Evolutionary conservation across 2,888 invertebrate species (phyloP), one percentile per base, ranked within the genome.

Genomic region (Trichopria drosophilae): DNA sequence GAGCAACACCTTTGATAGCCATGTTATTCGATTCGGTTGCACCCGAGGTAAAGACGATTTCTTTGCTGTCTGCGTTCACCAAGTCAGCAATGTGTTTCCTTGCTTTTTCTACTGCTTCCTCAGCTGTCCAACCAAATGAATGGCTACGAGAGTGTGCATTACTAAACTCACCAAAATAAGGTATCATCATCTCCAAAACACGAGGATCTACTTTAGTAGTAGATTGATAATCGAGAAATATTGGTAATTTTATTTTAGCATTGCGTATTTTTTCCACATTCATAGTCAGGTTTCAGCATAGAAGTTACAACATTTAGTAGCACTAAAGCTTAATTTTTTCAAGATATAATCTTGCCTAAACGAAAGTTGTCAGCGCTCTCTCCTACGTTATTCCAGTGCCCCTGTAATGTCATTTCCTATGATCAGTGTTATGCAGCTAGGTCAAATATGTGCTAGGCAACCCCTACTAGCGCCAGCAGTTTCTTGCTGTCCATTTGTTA

Each of bases 221-320:
- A 23, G 51, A 35, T 48, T 48, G 48, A 28, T 41, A 41, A 48
- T 48, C 48, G 12, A 48, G 24, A 41, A 26, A 48, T 41, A 46
- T 46, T 37, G 46, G 46, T 31, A 46, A 39, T 46, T 39, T 45
- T 45, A 45, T 45, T 45, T 45, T 45, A 45, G 45, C 20, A 45
- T 45, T 28, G 29, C 9, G n/a, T n/a, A n/a, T n/a, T n/a, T n/a
- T 41, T 41, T 41, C 20, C 28, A 41, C 41, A 41, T 41, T 41
- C 41, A 41, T 41, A 41, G 31, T 31, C 29, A 29, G 28, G 31
- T 31, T 31, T 31, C 41, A 40, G 10, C 26, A 40, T 28, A 40
- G 28, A 40, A 40, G 26, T 40, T 40, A 40, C 40, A 40, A 40
- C 18, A 40, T 40, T 40, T 40, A 40, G 28, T 40, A 40, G 40